Evolutionary conservation across 1,140 invertebrate species (phyloP).

Genomic region (Hormaphis cornu): DNA sequence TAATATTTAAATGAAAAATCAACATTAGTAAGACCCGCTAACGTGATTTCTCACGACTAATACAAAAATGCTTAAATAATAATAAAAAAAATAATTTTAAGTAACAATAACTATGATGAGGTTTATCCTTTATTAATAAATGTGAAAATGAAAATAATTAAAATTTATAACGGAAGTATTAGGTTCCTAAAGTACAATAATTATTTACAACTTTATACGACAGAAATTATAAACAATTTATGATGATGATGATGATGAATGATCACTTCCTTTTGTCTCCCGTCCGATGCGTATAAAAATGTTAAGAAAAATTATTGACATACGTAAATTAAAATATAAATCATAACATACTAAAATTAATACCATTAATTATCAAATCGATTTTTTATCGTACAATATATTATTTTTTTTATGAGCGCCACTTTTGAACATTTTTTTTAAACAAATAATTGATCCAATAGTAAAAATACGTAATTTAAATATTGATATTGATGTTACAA

Average conservation of each 20-base stretch:
- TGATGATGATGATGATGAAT: not conserved
- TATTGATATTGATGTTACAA: too few species aligned
- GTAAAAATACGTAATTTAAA: too few species aligned
- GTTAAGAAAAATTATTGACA: constrained; percentile 3
- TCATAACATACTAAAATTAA: not conserved
- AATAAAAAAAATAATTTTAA: too few species aligned
- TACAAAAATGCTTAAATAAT: too few species aligned
- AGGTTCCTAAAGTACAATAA: constrained; percentile 1
- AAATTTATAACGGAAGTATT: constrained; percentile 19
- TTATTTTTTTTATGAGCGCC: not conserved
- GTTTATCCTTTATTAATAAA: not conserved
- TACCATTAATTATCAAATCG: not conserved
- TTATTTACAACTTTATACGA: constrained; percentile 11
- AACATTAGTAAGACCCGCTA: too few species aligned
- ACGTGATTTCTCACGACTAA: too few species aligned
- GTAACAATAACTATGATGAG: too few species aligned
- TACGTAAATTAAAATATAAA: not conserved
- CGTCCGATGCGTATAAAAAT: constrained; percentile 6
- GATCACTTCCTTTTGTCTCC: constrained; percentile 17
- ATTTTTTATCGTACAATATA: too few species aligned
- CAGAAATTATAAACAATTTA: not conserved
- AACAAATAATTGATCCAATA: too few species aligned
- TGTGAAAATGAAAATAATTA: not conserved
- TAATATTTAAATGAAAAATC: too few species aligned
- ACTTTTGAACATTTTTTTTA: too few species aligned